Evolutionary conservation across 2,113 vertebrate species (phyloP), one percentile per base, ranked within the genome.

Genomic region (Apus apus): DNA sequence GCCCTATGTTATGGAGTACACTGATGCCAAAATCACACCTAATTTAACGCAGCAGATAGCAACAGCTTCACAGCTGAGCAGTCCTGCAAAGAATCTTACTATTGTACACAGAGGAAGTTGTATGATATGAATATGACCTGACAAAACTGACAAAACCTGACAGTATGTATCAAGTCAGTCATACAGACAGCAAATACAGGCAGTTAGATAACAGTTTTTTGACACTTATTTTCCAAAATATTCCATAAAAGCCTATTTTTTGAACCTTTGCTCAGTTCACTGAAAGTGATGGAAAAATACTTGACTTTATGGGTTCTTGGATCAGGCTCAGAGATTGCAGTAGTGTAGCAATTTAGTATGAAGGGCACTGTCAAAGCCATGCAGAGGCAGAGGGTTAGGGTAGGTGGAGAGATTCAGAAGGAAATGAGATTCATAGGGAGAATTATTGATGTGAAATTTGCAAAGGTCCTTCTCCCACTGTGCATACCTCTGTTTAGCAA

Each of bases 131-230:
- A 94, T 87, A 51, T 1, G 43, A 93, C 71, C 82, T 96, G 93
- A 97, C 91, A 97, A 81, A 90, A 83, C 80, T 30, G 61, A 95
- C 61, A 92, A 90, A 97, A 92, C 54, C 91, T 96, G 96, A 85
- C 94, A 96, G 78, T 56, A 65, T 38, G 51, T 56, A 91, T 97
- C 94, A 95, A 93, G 29, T 21, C 94, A 90, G 93, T 86, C 89
- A 93, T 53, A 82, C 85, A 85, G 60, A 93, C 25, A 91, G 32
- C 11, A 90, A 94, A 46, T 53, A 48, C 9, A 32, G 78, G 46
- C 51, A 79, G 81, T 62, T 96, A 85, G 62, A 79, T 89, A 93
- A 77, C 11, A 58, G 66, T 11, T 4, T 82, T 89, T 79, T 82
- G 51, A 62, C 0, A 0, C 85, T 73, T 92, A 12, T 90, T 94